Percentiles rank a stretch among this genome's conserved stretches.
Conservation (phyloP, 2,113 vertebrate genomes). For the Sylvilagus bachmani region DNA sequence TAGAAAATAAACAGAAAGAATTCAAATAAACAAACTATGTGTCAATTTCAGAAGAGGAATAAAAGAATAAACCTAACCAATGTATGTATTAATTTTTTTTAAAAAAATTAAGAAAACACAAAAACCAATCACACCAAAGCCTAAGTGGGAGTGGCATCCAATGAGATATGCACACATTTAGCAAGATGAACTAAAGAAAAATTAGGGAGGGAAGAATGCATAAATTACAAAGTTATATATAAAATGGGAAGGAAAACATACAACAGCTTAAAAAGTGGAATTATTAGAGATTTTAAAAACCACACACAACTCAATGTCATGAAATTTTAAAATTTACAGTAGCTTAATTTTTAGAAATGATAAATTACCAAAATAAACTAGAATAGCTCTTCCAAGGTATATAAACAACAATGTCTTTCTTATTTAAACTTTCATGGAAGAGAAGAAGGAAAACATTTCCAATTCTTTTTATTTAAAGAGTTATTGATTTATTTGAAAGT, state of each 20-base stretch:
- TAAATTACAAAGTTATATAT: not conserved
- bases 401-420: not conserved
- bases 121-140: not conserved
- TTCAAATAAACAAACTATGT: not conserved
- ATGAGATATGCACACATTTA: not conserved
- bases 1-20: not conserved
- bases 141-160: not conserved
- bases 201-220: not conserved
- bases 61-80: not conserved
- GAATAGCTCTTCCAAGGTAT: not conserved
- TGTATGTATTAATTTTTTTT: not conserved
- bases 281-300: not conserved
- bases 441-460: no score
- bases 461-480: no score
- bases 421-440: not conserved
- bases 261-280: not conserved
- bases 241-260: not conserved
- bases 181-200: not conserved
- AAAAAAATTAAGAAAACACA: not conserved
- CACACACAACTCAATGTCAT: not conserved
- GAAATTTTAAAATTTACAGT: not conserved
- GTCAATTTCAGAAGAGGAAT: not conserved
- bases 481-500: no score
- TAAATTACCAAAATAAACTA: not conserved
- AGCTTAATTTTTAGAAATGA: not conserved